Evolutionary conservation across 2,888 invertebrate species (phyloP).

Genomic region (Drosophila parthenogenetica): DNA sequence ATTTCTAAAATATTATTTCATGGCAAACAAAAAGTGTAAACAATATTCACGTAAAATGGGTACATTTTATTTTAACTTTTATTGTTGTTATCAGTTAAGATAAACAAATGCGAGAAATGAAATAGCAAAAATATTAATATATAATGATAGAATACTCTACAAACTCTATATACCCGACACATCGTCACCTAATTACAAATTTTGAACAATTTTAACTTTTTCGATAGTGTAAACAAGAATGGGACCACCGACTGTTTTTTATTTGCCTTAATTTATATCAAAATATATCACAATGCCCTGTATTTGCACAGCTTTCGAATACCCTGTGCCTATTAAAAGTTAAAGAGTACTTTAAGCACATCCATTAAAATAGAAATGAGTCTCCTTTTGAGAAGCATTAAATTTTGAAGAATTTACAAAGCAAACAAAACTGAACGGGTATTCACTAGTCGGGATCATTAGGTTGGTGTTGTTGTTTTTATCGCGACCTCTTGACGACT

Average conservation of each 20-base stretch:
- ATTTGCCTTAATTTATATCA: slow-evolving; percentile 44
- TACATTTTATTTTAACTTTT: slow-evolving; percentile 36
- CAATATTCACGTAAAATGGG: slow-evolving; percentile 30
- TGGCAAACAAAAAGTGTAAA: slow-evolving; percentile 32
- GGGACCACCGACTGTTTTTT: slow-evolving; percentile 43
- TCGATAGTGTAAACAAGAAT: slow-evolving; percentile 10
- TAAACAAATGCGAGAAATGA: slow-evolving; percentile 47
- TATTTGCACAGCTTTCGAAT: slow-evolving; percentile 75
- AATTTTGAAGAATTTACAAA: not conserved
- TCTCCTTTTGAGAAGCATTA: not conserved
- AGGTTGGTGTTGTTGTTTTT: not conserved
- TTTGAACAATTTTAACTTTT: slow-evolving; percentile 14
- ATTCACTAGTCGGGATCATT: not conserved
- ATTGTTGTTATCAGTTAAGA: slow-evolving; percentile 62
- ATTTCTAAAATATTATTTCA: slow-evolving; percentile 38
- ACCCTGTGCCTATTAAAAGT: slow-evolving; percentile 23
- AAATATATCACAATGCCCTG: slow-evolving; percentile 39
- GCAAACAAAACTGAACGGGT: slow-evolving; percentile 15
- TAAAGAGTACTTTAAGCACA: not conserved
- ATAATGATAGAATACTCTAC: not conserved
- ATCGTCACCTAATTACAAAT: slow-evolving; percentile 14
- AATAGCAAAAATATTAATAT: slow-evolving; percentile 15
- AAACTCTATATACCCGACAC: not conserved
- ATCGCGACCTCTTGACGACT: slow-evolving; percentile 34
- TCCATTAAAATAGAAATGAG: not conserved